These are phyloP conservation scores for Mamestra configurata DNA, from an alignment of 1,140 invertebrate species.

Conservation along the genomic window DNA sequence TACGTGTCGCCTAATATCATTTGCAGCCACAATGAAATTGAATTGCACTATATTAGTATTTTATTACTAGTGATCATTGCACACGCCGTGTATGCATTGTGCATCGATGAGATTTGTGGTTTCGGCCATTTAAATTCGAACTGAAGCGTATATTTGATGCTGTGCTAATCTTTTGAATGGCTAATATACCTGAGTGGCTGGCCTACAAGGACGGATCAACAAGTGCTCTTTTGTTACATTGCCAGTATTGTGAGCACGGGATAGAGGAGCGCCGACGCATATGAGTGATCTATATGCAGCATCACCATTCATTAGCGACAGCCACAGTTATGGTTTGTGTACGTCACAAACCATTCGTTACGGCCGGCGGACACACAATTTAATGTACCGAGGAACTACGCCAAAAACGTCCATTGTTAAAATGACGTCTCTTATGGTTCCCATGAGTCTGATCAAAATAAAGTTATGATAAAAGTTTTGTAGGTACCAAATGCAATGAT, in stretches of 20 bases:
- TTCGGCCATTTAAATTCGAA: slow-evolving; percentile 32
- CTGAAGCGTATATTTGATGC: slow-evolving; percentile 8
- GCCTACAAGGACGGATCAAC: slow-evolving; percentile 45
- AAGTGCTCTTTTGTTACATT: slow-evolving; percentile 49
- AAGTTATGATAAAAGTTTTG: not conserved
- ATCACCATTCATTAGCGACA: slow-evolving; percentile 48
- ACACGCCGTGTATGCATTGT: not conserved
- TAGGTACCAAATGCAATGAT: not conserved
- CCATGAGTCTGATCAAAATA: slow-evolving; percentile 53
- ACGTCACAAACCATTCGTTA: slow-evolving; percentile 64
- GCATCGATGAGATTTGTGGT: slow-evolving; percentile 1
- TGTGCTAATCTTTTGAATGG: slow-evolving; percentile 30
- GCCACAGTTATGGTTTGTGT: slow-evolving; percentile 40
- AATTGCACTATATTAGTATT: not conserved
- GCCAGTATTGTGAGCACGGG: slow-evolving; percentile 44
- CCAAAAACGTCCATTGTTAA: slow-evolving; percentile 70
- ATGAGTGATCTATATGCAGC: slow-evolving; percentile 53
- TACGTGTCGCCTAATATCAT: slow-evolving; percentile 6
- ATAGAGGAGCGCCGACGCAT: slow-evolving; percentile 56
- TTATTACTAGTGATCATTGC: not conserved
- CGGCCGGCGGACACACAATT: slow-evolving; percentile 64
- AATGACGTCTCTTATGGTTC: slow-evolving; percentile 59
- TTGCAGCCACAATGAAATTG: not conserved
- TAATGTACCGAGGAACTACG: slow-evolving; percentile 77
- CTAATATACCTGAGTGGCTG: slow-evolving; percentile 21